Conservation (phyloP, 2,113 vertebrate species). For the Elephantulus edwardii region DNA sequence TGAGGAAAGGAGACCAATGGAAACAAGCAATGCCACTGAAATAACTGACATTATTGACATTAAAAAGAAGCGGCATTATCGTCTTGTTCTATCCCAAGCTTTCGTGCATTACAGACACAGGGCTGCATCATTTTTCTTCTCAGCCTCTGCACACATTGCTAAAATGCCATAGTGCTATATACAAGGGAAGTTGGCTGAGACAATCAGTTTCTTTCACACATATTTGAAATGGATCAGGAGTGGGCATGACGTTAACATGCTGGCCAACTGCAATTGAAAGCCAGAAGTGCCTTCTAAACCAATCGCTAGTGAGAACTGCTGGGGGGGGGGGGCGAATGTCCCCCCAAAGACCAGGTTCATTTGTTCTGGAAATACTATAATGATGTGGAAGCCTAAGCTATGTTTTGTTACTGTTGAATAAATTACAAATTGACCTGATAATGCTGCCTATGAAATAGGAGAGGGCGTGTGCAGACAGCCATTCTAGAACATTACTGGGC, state of each 20-base stretch:
- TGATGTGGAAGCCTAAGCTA: not conserved
- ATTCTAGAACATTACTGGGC: constrained; percentile 16
- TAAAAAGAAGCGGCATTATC: constrained; percentile 69
- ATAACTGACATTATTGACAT: constrained; percentile 58
- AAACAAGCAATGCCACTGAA: constrained; percentile 43
- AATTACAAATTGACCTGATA: constrained; percentile 25
- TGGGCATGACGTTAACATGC: constrained; percentile 49
- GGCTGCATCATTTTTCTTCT: constrained; percentile 13
- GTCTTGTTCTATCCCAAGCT: constrained; percentile 54
- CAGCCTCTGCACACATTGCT: constrained; percentile 52
- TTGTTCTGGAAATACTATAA: not conserved
- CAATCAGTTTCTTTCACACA: constrained; percentile 62
- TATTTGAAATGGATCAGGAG: constrained; percentile 66
- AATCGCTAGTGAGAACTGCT: constrained; percentile 26
- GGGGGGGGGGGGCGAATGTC: constrained; percentile 7
- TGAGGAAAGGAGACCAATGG: constrained; percentile 67
- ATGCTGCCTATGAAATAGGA: not conserved
- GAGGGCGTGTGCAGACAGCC: not conserved
- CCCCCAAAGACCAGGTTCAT: not conserved
- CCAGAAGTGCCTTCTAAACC: constrained; percentile 44
- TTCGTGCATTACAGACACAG: constrained; percentile 66
- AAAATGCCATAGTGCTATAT: constrained; percentile 66
- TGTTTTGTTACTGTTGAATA: constrained; percentile 19
- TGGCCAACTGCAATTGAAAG: constrained; percentile 36
- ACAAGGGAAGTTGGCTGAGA: constrained; percentile 65